Percentiles rank a stretch among this genome's conserved stretches.
phyloP scores from a whole-genome alignment of 2,888 invertebrate genomes.

The Drosophila limbata region DNA sequence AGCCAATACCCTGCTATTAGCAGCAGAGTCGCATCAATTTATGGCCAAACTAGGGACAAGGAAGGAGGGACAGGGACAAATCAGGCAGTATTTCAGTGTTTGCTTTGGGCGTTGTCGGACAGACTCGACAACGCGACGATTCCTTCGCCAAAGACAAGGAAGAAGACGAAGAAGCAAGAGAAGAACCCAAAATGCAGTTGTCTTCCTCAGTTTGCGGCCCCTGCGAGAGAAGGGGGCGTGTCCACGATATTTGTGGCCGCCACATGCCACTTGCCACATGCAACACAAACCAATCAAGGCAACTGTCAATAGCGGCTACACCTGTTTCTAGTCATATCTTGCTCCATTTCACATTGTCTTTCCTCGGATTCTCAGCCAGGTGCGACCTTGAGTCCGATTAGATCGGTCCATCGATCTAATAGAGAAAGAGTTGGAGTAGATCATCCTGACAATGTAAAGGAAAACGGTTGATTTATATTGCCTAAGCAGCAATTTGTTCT shows the following conservation, averaged over 20 bases:
- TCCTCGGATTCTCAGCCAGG: background rate
- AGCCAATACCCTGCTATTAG: conserved; percentile 61
- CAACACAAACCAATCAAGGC: conserved; percentile 70
- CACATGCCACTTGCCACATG: conserved; percentile 49
- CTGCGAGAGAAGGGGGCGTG: conserved; percentile 59
- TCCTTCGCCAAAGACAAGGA: conserved; percentile 16
- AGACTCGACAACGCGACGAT: conserved; percentile 49
- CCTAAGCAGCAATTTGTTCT: background rate
- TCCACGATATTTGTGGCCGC: conserved; percentile 28
- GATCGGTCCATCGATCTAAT: conserved; percentile 13
- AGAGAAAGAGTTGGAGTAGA: background rate
- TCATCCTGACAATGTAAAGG: conserved; percentile 30
- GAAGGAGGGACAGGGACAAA: conserved; percentile 44
- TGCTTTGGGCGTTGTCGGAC: conserved; percentile 69
- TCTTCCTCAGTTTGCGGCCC: conserved; percentile 38
- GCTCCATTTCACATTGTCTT: conserved; percentile 33
- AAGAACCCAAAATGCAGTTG: conserved; percentile 67
- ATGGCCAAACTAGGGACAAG: conserved; percentile 26
- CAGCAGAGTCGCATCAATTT: conserved; percentile 53
- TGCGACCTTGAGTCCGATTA: conserved; percentile 62
- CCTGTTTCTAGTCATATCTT: conserved; percentile 49
- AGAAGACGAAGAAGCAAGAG: background rate
- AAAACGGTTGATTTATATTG: conserved; percentile 9
- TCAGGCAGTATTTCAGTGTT: conserved; percentile 63
- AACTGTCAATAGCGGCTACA: conserved; percentile 73